Percentiles rank a stretch among this genome's conserved stretches.
Conservation (phyloP, 2,797 vertebrate species). For the Vultur gryphus region DNA sequence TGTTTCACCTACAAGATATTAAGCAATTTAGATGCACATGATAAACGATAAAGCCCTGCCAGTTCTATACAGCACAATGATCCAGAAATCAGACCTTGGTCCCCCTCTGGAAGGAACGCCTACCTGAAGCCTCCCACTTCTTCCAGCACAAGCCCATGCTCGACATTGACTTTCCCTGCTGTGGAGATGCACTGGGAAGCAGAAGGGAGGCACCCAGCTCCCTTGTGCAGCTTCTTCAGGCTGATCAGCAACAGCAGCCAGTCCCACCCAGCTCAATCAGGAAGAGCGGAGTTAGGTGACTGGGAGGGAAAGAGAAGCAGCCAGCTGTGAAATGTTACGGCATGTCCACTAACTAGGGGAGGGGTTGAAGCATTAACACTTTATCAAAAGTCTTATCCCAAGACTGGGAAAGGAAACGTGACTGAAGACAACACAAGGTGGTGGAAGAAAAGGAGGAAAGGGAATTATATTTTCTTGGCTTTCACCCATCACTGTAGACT, state of each 20-base stretch:
- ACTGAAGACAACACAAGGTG: not conserved
- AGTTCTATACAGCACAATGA: accelerated
- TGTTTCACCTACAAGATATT: not conserved
- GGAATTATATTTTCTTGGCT: not conserved
- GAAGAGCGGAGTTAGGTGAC: not conserved
- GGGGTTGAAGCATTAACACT: not conserved
- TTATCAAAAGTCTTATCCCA: not conserved
- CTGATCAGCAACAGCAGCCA: not conserved
- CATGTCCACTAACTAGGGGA: not conserved
- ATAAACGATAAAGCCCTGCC: not conserved
- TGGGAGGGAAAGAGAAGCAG: not conserved
- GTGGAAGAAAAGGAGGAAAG: not conserved
- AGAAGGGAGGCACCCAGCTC: not conserved
- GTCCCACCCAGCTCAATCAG: not conserved
- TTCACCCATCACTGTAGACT: not conserved
- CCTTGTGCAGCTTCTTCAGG: not conserved
- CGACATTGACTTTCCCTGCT: not conserved
- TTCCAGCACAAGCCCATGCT: not conserved
- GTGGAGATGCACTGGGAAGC: not conserved
- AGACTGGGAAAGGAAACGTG: not conserved
- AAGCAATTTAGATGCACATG: not conserved
- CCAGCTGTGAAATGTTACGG: not conserved
- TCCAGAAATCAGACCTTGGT: not conserved
- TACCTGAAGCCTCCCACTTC: not conserved
- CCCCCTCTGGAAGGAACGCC: not conserved